Evolutionary conservation across 1,140 invertebrate genomes (phyloP).

Genomic region (Paracyclopina nana): DNA sequence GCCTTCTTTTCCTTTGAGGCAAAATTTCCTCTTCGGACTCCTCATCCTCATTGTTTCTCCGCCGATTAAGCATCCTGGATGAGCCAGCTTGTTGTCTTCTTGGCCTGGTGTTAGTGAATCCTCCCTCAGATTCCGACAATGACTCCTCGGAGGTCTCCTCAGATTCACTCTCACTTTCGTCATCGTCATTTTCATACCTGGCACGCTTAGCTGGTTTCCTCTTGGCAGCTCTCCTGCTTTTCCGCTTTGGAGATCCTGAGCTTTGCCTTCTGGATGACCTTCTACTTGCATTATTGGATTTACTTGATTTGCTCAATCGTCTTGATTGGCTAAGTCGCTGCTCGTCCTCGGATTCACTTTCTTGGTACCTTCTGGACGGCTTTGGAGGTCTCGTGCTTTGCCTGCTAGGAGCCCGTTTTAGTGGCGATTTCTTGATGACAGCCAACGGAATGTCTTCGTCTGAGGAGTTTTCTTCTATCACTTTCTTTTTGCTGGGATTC

Average conservation of each 20-base stretch:
- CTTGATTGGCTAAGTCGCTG: background rate
- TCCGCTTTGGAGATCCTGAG: too few species aligned
- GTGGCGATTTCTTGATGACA: background rate
- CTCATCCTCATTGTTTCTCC: constrained; percentile 22
- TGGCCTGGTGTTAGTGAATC: background rate
- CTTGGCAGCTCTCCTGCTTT: too few species aligned
- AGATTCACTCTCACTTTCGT: constrained; percentile 14
- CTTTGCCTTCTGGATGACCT: background rate
- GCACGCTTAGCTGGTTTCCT: too few species aligned
- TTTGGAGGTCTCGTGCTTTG: background rate
- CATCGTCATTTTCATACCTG: constrained; percentile 18
- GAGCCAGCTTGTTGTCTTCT: too few species aligned
- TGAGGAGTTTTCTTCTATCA: constrained; percentile 17
- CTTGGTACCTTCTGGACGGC: background rate
- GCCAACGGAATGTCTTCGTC: constrained; percentile 17
- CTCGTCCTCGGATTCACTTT: background rate
- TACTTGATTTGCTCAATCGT: background rate
- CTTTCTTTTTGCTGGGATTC: constrained; percentile 17
- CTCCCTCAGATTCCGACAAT: background rate
- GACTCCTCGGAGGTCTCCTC: background rate
- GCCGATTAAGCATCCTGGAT: too few species aligned
- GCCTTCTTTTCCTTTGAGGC: background rate
- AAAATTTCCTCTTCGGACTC: constrained; percentile 22
- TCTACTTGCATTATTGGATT: background rate
- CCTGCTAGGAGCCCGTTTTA: background rate